phyloP scores from a whole-genome alignment of 1,140 invertebrate species.

The Mycetomoellerius zeteki region DNA sequence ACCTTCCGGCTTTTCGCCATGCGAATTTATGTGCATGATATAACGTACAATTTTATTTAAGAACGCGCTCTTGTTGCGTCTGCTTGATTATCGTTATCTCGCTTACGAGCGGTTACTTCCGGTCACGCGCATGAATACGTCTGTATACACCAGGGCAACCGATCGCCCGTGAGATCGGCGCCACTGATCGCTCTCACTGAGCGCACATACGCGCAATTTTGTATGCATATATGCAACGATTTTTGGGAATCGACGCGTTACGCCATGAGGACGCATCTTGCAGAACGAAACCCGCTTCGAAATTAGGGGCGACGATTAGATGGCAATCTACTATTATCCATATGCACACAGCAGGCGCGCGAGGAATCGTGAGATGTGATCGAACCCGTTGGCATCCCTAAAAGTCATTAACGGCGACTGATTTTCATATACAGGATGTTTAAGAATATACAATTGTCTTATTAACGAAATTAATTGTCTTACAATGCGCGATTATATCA shows the following conservation, averaged over 20 bases:
- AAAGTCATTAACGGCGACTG: conserved; percentile 17
- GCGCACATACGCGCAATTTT: conserved; percentile 20
- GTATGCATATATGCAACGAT: conserved; percentile 63
- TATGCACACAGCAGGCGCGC: conserved; percentile 22
- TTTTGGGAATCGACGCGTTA: conserved; percentile 52
- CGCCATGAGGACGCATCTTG: conserved; percentile 33
- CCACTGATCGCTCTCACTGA: not conserved
- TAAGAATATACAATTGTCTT: not conserved
- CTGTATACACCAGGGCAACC: not conserved
- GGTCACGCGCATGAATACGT: conserved; percentile 43
- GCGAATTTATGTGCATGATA: conserved; percentile 23
- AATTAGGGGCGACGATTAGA: conserved; percentile 48
- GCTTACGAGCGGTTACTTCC: conserved; percentile 46
- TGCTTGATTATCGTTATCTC: conserved; percentile 67
- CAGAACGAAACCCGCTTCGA: conserved; percentile 43
- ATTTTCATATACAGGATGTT: conserved; percentile 34
- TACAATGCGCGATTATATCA: too few species aligned
- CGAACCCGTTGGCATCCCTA: not conserved
- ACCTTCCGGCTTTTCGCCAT: not conserved
- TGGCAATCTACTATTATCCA: conserved; percentile 48
- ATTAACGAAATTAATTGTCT: too few species aligned
- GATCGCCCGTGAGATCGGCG: conserved; percentile 36
- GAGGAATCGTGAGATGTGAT: conserved; percentile 27
- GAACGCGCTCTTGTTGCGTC: conserved; percentile 35
- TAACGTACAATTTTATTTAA: conserved; percentile 63